Base-by-base conservation (phyloP, 2,113 vertebrate species). In the Hepsetus odoe region DNA sequence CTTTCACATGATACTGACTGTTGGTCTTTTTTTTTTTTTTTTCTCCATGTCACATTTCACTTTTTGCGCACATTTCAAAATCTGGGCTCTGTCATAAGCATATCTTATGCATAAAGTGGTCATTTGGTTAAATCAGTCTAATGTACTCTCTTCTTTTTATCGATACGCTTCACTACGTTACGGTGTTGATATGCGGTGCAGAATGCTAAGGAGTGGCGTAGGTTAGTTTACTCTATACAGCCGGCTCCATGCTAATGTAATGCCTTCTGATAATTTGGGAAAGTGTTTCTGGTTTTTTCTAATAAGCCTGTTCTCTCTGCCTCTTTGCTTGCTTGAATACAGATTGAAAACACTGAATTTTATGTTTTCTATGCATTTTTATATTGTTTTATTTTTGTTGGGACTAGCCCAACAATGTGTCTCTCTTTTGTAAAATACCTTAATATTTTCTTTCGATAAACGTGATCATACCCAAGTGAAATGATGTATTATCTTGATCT, bases 311-410 rank as follows among this genome's bases (percentile, higher is more conserved):
- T 6, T 12, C 32, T 16, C 10, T 32, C 4, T 46, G 35, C 42
- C 18, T n/a, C n/a, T n/a, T n/a, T n/a, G n/a, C n/a, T 59, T 56
- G 33, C 64, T 49, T 46, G 56, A 55, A 42, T 74, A 16, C 42
- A 71, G 67, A 70, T 58, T 74, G 38, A 82, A 83, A 79, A 80
- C 80, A 82, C 74, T 80, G 74, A 72, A 66, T 71, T 72, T 64
- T 33, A 13, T 68, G 32, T 74, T 53, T 42, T 59, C 30, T 62
- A 18, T 61, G 10, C 3, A 26, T 68, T 69, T 66, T 61, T 59
- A 72, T 75, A 14, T 64, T 64, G 24, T 71, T 71, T 65, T 58
- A 77, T 67, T 46, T 33, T 65, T 58, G 72, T 67, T 46, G 24
- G 67, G 1, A 53, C 61, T 20, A 61, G 26, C 28, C 9, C 14